A percentile compares a stretch with the other conserved stretches of the same genome.
These are phyloP conservation scores for Pionites leucogaster DNA, from an alignment of 2,113 vertebrate species.

Conservation along the genomic window DNA sequence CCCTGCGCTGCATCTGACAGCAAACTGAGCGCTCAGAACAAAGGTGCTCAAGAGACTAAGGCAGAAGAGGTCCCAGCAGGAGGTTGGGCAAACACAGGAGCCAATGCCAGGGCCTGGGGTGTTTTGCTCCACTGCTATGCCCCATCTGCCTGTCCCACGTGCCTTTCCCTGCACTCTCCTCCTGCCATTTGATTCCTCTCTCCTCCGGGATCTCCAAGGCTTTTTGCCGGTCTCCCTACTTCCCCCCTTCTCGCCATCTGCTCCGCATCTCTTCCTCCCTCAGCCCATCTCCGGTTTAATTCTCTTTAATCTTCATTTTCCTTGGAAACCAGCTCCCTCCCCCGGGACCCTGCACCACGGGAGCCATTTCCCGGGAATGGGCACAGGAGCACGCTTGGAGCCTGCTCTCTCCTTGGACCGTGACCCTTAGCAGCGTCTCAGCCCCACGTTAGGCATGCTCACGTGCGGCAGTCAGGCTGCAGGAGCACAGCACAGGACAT, in stretches of 20 bases:
- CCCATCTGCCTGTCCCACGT: not conserved
- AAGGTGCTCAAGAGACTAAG: not conserved
- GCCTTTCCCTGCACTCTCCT: not conserved
- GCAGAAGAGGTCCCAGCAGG: constrained; percentile 41
- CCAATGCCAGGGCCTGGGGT: not conserved
- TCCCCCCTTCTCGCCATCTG: not conserved
- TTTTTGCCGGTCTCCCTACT: not conserved
- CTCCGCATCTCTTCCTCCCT: not conserved
- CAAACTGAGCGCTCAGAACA: constrained; percentile 31
- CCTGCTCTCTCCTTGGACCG: not conserved
- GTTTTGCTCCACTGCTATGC: not conserved
- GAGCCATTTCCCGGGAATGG: not conserved
- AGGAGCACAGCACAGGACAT: not conserved
- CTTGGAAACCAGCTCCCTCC: constrained; percentile 15
- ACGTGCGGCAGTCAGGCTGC: not conserved
- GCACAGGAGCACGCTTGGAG: not conserved
- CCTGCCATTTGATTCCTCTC: constrained; percentile 2
- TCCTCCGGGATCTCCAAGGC: not conserved
- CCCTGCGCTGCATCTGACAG: not conserved
- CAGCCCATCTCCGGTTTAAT: not conserved
- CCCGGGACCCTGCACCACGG: fast-evolving
- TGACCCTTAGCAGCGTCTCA: not conserved
- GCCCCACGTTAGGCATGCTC: fast-evolving
- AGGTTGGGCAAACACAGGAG: not conserved
- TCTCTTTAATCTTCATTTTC: constrained; percentile 53